phyloP scores from a whole-genome alignment of 1,140 invertebrate genomes.

The Aphaenogaster rudis region DNA sequence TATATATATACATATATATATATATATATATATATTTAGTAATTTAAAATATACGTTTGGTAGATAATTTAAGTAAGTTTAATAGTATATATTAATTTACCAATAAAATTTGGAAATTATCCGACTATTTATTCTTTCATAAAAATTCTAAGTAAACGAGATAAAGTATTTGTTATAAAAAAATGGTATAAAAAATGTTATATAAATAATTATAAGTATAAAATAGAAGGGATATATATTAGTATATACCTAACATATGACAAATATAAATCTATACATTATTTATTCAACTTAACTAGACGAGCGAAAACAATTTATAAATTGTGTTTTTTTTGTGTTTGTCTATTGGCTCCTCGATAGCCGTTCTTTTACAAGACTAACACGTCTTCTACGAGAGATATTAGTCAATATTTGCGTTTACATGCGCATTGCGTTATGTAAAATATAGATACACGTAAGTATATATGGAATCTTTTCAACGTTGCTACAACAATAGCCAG shows the following conservation, averaged over 20 bases:
- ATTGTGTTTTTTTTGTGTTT: neutral
- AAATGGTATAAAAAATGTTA: neutral
- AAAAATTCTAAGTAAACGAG: neutral
- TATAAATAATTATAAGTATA: neutral
- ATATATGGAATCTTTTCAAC: slow-evolving; percentile 40
- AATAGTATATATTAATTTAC: neutral
- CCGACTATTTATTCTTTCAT: neutral
- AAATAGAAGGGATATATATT: neutral
- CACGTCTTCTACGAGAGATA: neutral
- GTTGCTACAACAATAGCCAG: slow-evolving; percentile 36
- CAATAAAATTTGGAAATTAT: neutral
- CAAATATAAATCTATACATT: neutral
- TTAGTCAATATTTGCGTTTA: slow-evolving; percentile 47
- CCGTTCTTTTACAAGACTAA: neutral
- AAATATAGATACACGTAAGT: neutral
- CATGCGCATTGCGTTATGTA: neutral
- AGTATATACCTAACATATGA: neutral
- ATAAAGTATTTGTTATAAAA: neutral
- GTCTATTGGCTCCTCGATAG: neutral
- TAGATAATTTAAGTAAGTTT: neutral
- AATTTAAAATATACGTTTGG: neutral
- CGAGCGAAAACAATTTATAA: neutral
- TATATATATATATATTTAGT: too few relatives aligned
- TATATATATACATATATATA: too few relatives aligned
- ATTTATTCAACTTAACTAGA: neutral